These are phyloP conservation scores for Ascidia mentula DNA, from an alignment of 23 tunicate species.

Conservation along the genomic window DNA sequence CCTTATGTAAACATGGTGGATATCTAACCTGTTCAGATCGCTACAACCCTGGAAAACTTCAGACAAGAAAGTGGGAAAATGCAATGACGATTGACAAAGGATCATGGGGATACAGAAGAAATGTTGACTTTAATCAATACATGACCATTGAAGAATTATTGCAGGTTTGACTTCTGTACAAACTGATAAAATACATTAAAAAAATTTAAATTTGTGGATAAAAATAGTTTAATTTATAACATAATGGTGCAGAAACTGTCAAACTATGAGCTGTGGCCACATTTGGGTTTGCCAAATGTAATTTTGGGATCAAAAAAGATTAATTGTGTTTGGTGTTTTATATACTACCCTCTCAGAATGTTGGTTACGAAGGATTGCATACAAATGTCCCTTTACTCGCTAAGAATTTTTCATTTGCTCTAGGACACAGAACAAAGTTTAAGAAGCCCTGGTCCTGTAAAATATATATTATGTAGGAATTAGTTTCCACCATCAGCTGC, in stretches of 20 bases:
- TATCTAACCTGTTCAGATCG: constrained; percentile 51
- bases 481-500: constrained; percentile 71
- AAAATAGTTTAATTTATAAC: no score
- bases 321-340: no score
- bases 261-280: no score
- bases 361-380: no score
- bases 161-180: constrained; percentile 9
- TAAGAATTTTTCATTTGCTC: no score
- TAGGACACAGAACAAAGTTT: no score
- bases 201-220: neutral
- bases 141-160: constrained; percentile 37
- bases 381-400: no score
- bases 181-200: neutral
- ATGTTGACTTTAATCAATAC: constrained; percentile 28
- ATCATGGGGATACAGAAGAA: constrained; percentile 58
- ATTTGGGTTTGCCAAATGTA: neutral
- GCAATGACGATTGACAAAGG: constrained; percentile 44
- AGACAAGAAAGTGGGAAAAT: constrained; percentile 49
- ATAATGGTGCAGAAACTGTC: no score
- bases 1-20: constrained; percentile 61
- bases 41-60: constrained; percentile 34
- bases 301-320: neutral
- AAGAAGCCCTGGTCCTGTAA: no score
- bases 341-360: no score
- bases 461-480: constrained; percentile 17